Evolutionary conservation across 1,140 invertebrate species (phyloP).

Genomic region (silkworm (Bombyx mori)): DNA sequence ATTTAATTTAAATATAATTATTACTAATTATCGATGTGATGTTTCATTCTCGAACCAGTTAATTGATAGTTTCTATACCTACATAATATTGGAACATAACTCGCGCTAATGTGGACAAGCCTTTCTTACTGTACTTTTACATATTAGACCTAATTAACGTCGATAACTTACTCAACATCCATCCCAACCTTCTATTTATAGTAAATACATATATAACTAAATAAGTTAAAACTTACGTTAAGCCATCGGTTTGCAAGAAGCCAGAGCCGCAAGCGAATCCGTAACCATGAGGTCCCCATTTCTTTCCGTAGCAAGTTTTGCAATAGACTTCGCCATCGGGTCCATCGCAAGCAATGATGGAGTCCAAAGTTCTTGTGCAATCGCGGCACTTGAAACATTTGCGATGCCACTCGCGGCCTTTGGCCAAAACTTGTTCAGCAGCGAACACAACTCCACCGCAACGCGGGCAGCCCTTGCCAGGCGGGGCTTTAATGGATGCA

Average conservation of each 20-base stretch:
- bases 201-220: neutral
- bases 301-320: slow-evolving; percentile 92
- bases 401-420: slow-evolving; percentile 94
- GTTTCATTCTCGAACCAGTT: no score
- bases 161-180: no score
- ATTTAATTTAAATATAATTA: no score
- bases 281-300: slow-evolving; percentile 95
- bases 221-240: slow-evolving; percentile 77
- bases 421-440: slow-evolving; percentile 90
- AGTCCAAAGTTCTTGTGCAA: slow-evolving; percentile 93
- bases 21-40: no score
- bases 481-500: slow-evolving; percentile 82
- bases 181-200: neutral
- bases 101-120: no score
- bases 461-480: slow-evolving; percentile 89
- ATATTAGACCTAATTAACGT: no score
- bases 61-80: no score
- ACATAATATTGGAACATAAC: no score
- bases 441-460: slow-evolving; percentile 93
- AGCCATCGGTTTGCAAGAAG: slow-evolving; percentile 90
- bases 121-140: no score
- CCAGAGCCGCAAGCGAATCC: slow-evolving; percentile 96
- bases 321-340: slow-evolving; percentile 93
- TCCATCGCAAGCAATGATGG: slow-evolving; percentile 93
- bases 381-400: slow-evolving; percentile 98